These are phyloP conservation scores for Bovichtus diacanthus DNA, from an alignment of 2,797 vertebrate genomes.

Conservation along the genomic window DNA sequence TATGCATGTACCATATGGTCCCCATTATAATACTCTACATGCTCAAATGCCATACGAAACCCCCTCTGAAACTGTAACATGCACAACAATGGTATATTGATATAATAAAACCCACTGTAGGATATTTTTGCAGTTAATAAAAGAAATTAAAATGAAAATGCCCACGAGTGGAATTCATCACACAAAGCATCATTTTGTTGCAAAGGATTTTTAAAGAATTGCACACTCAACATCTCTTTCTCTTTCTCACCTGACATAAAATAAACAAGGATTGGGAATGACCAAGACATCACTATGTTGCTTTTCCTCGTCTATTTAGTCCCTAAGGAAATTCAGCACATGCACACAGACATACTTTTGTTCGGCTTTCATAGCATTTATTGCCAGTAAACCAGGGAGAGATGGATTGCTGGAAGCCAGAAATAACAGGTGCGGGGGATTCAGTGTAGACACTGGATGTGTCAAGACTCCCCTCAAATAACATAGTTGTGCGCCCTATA, in stretches of 20 bases:
- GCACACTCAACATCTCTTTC: too few species aligned
- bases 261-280: not conserved
- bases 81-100: not conserved
- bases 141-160: not conserved
- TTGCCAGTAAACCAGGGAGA: slow-evolving; percentile 23
- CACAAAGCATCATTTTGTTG: not conserved
- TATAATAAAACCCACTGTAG: not conserved
- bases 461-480: slow-evolving; percentile 52
- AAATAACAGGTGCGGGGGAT: slow-evolving; percentile 25
- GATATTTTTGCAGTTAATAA: not conserved
- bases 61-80: not conserved
- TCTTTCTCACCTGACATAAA: not conserved
- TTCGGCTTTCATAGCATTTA: slow-evolving; percentile 18
- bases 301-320: not conserved
- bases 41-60: not conserved
- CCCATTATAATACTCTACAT: not conserved
- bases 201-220: not conserved
- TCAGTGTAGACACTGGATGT: slow-evolving; percentile 25
- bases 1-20: slow-evolving; percentile 14
- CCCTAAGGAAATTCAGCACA: not conserved
- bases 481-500: slow-evolving; percentile 17
- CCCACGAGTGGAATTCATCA: not conserved
- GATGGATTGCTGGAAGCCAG: slow-evolving; percentile 34
- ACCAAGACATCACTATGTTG: not conserved
- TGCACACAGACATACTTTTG: slow-evolving; percentile 16